Percentiles rank a stretch among this genome's conserved stretches.
These are phyloP conservation scores for Anagyrus pseudococci DNA, from an alignment of 2,888 invertebrate species.

Conservation along the genomic window DNA sequence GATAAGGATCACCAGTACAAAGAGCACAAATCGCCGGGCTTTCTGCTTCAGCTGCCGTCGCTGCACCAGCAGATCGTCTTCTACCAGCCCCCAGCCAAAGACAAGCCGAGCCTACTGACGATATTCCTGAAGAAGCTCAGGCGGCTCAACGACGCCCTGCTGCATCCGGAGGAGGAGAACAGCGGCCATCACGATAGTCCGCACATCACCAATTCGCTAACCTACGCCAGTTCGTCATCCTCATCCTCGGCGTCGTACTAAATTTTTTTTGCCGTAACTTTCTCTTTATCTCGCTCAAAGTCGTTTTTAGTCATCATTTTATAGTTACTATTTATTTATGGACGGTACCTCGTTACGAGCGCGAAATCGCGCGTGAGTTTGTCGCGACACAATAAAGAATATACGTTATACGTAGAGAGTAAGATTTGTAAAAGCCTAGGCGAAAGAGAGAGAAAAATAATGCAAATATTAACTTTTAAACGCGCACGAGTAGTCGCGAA, in stretches of 20 bases:
- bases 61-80: slow-evolving; percentile 49
- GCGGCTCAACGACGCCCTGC: slow-evolving; percentile 46
- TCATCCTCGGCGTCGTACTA: not conserved
- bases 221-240: slow-evolving; percentile 1
- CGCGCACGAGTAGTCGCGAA: too few species aligned
- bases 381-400: too few species aligned
- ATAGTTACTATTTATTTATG: too few species aligned
- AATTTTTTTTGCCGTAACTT: not conserved
- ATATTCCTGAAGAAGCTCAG: slow-evolving; percentile 46
- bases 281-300: not conserved
- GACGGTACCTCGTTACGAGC: too few species aligned
- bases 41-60: slow-evolving; percentile 48
- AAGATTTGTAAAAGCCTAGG: too few species aligned
- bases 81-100: slow-evolving; percentile 44
- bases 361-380: too few species aligned
- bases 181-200: not conserved
- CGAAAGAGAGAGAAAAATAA: too few species aligned
- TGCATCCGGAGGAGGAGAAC: slow-evolving; percentile 35
- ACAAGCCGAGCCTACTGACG: slow-evolving; percentile 41
- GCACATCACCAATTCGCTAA: slow-evolving; percentile 25
- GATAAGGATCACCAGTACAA: slow-evolving; percentile 30
- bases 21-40: slow-evolving; percentile 31
- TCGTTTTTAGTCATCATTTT: too few species aligned
- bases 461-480: too few species aligned
- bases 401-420: too few species aligned